Conservation (phyloP, 2,113 vertebrate species). For the Pogonocichla stellata region DNA sequence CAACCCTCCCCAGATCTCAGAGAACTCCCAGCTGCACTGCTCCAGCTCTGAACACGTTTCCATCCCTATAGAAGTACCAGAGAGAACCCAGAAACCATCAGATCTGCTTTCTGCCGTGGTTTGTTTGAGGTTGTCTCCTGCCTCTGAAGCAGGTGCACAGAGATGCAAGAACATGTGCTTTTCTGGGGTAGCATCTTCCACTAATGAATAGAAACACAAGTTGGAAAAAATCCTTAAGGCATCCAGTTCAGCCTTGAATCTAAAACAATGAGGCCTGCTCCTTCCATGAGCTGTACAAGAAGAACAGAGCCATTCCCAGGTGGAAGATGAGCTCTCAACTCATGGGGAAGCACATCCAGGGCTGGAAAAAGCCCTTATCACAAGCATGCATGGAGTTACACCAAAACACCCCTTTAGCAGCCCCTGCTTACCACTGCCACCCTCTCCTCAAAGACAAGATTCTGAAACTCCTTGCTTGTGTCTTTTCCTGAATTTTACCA, state of each 20-base stretch:
- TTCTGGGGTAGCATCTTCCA: neutral
- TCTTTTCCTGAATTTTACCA: neutral
- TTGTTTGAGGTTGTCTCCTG: neutral
- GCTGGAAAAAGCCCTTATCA: neutral
- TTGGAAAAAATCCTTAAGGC: neutral
- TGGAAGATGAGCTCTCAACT: neutral
- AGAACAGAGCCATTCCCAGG: neutral
- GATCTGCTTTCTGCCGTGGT: neutral
- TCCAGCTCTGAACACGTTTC: neutral
- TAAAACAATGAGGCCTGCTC: neutral
- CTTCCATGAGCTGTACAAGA: neutral
- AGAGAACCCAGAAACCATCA: neutral
- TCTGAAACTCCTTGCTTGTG: neutral
- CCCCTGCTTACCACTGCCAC: neutral
- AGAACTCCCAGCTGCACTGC: neutral
- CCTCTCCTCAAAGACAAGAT: neutral
- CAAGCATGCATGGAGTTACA: neutral
- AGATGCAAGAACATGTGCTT: accelerated
- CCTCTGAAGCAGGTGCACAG: neutral
- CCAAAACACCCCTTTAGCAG: neutral
- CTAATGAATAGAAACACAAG: neutral
- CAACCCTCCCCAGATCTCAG: neutral
- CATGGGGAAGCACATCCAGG: neutral
- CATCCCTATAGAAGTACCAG: accelerated
- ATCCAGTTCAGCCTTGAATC: neutral